phyloP scores from a whole-genome alignment of 2,888 invertebrate species.

The Hypomecis punctinalis region DNA sequence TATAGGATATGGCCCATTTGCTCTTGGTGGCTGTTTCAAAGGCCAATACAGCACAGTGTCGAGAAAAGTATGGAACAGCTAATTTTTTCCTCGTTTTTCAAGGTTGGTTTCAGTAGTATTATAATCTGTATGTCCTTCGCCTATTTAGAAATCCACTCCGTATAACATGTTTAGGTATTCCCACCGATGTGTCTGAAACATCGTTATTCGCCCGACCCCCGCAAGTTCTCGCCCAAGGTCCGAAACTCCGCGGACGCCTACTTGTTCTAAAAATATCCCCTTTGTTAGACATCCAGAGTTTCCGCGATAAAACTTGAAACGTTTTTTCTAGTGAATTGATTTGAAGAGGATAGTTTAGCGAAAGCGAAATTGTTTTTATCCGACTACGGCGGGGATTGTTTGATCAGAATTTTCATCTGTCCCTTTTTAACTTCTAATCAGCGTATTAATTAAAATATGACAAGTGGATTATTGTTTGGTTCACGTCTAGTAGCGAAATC shows the following conservation, averaged over 20 bases:
- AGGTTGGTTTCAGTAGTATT: no score
- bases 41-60: no score
- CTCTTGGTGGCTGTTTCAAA: no score
- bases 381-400: background rate
- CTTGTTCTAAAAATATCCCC: constrained; percentile 44
- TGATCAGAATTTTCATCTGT: background rate
- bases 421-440: no score
- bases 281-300: constrained; percentile 33
- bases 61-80: no score
- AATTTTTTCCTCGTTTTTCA: no score
- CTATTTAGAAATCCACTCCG: background rate
- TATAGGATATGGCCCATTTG: no score
- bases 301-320: constrained; percentile 11
- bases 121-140: no score
- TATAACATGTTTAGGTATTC: background rate
- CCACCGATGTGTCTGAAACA: constrained; percentile 12
- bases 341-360: background rate
- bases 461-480: no score
- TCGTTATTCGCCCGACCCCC: constrained; percentile 30
- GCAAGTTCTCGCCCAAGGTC: constrained; percentile 47
- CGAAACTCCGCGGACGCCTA: constrained; percentile 40
- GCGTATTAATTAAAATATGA: no score
- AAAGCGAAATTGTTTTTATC: background rate
- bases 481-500: no score
- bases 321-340: background rate